These are phyloP conservation scores for Cosmia pyralina DNA, from an alignment of 2,888 invertebrate genomes.

Conservation along the genomic window DNA sequence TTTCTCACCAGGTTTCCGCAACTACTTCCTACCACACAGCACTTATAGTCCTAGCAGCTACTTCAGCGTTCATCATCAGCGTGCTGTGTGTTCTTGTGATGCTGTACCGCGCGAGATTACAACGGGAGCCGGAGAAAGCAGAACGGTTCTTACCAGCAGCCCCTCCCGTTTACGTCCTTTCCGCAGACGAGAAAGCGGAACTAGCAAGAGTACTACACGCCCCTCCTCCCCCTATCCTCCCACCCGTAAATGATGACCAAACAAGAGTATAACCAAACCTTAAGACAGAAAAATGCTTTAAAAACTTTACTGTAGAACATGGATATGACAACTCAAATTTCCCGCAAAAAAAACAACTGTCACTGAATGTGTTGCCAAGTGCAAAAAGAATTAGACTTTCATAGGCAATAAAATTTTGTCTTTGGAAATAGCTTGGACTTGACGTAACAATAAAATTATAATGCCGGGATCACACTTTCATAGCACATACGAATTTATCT, in stretches of 20 bases:
- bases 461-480: slow-evolving; percentile 45
- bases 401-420: slow-evolving; percentile 13
- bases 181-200: slow-evolving; percentile 91
- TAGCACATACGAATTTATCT: slow-evolving; percentile 55
- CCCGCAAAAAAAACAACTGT: slow-evolving; percentile 50
- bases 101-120: slow-evolving; percentile 92
- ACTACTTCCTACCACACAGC: slow-evolving; percentile 94
- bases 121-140: slow-evolving; percentile 87
- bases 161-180: slow-evolving; percentile 92
- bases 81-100: slow-evolving; percentile 93
- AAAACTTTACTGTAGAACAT: slow-evolving; percentile 54
- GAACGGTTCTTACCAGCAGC: slow-evolving; percentile 91
- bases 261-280: slow-evolving; percentile 75
- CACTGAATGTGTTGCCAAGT: slow-evolving; percentile 43
- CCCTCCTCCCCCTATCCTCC: slow-evolving; percentile 78
- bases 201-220: slow-evolving; percentile 84
- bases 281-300: slow-evolving; percentile 43
- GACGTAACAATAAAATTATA: slow-evolving; percentile 34
- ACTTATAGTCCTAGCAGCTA: slow-evolving; percentile 93
- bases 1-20: slow-evolving; percentile 86
- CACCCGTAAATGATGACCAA: slow-evolving; percentile 74
- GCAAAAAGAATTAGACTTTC: slow-evolving; percentile 22
- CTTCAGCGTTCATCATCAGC: slow-evolving; percentile 95
- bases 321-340: slow-evolving; percentile 59
- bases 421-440: slow-evolving; percentile 33